Evolutionary conservation across 1,140 invertebrate species (phyloP), one percentile per base, ranked within the genome.

Genomic region (Drosophila gunungcola): DNA sequence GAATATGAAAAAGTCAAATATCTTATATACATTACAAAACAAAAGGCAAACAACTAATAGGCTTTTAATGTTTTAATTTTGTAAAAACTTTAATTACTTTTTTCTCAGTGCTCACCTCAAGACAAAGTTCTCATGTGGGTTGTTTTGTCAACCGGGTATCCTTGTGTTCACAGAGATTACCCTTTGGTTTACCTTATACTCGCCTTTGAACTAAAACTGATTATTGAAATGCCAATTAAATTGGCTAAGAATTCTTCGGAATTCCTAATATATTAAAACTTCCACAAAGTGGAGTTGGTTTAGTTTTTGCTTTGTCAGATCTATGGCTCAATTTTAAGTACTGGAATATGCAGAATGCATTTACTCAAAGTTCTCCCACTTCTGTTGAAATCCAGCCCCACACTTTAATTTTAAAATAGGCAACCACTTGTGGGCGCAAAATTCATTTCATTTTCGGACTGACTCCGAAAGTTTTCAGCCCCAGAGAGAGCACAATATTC

Each of bases 391-490:
- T 27, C 5, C 29, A 3, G 0, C 16, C 16, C 16, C 34, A 12
- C 2, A 36, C 38, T 11, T 46, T 25, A 9, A 45, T 58, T 48
- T 54, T 43, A 49, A 48, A 12, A 27, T 12, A 41, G 67, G 55
- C 83, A 88, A 88, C 83, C 83, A 88, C 83, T 88, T 88, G 83
- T 88, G 70, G 75, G 83, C 56, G 63, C 53, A 42, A 64, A 80
- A 62, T 54, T 29, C 29, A 16, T 29, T 32, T 52, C 13, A 21
- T 25, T 53, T 88, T 86, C 83, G 83, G 83, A 86, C 29, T 81
- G 0, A 75, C 52, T 78, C 65, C 74, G 74, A 81, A 88, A 56
- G 3, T 45, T 32, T 10, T 36, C 3, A 61, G 25, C 4, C 11
- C 36, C 25, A 39, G 9, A 46, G 43, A 57, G 12, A 27, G 16